These are phyloP conservation scores for Helogale parvula DNA, from an alignment of 2,113 vertebrate genomes.

Conservation along the genomic window DNA sequence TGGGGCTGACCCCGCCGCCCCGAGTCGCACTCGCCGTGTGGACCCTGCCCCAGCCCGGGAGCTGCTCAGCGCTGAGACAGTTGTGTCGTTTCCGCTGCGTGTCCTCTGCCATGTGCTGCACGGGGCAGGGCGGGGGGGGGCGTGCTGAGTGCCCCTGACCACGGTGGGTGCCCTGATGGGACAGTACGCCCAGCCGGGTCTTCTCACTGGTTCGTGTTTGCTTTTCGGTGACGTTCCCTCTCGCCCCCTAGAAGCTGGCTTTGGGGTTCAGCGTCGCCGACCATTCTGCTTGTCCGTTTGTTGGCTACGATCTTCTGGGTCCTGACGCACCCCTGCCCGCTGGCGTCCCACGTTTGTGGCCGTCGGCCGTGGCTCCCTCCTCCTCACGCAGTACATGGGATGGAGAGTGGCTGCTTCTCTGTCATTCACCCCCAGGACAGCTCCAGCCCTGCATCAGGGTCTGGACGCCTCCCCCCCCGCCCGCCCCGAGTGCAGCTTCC, in stretches of 20 bases:
- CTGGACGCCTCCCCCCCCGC: not conserved
- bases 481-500: not conserved
- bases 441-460: not conserved
- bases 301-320: not conserved
- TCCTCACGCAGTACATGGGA: rapidly evolving
- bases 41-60: not conserved
- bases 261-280: not conserved
- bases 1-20: too few relatives aligned
- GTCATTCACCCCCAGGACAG: too few relatives aligned
- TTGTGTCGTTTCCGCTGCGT: rapidly evolving
- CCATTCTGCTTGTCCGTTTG: not conserved
- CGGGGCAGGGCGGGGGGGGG: rapidly evolving
- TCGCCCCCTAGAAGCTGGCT: not conserved
- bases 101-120: not conserved
- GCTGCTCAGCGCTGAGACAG: not conserved
- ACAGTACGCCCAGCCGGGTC: too few relatives aligned
- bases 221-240: not conserved
- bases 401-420: not conserved
- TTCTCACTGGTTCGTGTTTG: not conserved
- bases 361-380: rapidly evolving
- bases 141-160: not conserved
- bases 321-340: rapidly evolving
- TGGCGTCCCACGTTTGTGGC: not conserved
- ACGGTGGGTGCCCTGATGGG: not conserved
- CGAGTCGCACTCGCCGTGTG: not conserved